Percentiles rank a stretch among this genome's conserved stretches.
phyloP scores from a whole-genome alignment of 1,140 invertebrate genomes.

The Apocrypta bakeri region DNA sequence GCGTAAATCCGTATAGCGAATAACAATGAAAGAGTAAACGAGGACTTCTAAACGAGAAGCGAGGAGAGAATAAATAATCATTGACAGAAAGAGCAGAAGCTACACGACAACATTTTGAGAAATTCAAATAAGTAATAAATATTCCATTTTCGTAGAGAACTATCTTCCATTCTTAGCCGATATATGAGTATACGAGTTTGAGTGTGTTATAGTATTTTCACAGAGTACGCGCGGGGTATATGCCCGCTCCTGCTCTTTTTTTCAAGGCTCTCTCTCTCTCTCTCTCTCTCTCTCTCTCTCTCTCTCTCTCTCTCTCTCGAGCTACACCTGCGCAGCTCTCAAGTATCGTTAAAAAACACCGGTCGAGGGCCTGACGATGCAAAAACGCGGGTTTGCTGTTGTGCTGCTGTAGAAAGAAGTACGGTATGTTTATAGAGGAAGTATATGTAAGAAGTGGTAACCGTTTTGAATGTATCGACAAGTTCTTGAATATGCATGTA shows the following conservation, averaged over 20 bases:
- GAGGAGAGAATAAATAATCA: not conserved
- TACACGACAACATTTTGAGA: not conserved
- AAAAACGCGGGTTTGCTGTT: constrained; percentile 10
- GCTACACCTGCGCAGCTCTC: constrained; percentile 36
- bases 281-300: not conserved
- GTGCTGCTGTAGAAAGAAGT: not conserved
- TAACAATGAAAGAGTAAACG: constrained; percentile 21
- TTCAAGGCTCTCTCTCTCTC: not conserved
- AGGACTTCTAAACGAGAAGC: not conserved
- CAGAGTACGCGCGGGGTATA: not conserved
- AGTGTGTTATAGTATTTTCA: not conserved
- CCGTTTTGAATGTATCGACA: constrained; percentile 12
- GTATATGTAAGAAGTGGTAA: not conserved
- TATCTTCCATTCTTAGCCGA: not conserved
- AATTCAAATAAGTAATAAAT: constrained; percentile 46
- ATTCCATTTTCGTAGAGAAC: constrained; percentile 31
- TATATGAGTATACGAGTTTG: constrained; percentile 11
- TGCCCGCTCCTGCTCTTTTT: not conserved
- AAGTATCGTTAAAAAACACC: constrained; percentile 13
- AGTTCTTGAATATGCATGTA: not conserved
- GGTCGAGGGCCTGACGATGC: constrained; percentile 46
- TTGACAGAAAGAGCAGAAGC: not conserved
- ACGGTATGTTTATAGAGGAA: constrained; percentile 5
- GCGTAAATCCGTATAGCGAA: not conserved
- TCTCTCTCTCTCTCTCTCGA: not conserved